Conservation (phyloP, 2,888 invertebrate genomes). For the Xestia c-nigrum region DNA sequence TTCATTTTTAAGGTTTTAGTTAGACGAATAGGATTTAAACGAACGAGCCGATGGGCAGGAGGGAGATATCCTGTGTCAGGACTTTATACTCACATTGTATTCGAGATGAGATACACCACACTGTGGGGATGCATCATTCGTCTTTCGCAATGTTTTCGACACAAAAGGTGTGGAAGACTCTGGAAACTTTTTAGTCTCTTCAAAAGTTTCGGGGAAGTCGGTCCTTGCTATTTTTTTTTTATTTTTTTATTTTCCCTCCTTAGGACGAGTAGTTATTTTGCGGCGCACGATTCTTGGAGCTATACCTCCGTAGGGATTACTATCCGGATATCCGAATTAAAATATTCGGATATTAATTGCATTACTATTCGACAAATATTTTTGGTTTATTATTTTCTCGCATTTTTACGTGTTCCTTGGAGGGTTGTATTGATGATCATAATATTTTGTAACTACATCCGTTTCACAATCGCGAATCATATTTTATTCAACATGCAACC, state of each 20-base stretch:
- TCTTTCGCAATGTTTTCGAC: neutral
- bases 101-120: neutral
- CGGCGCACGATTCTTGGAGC: neutral
- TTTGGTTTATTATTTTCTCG: no score
- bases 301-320: neutral
- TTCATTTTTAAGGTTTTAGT: neutral
- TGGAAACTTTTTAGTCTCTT: neutral
- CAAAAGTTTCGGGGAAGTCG: neutral
- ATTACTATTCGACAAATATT: no score
- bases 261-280: neutral
- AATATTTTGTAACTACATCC: no score
- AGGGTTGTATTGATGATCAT: no score
- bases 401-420: no score
- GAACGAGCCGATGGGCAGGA: neutral
- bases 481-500: no score
- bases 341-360: no score
- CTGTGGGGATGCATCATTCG: neutral
- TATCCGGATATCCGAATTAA: no score
- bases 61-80: neutral
- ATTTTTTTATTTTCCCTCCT: neutral
- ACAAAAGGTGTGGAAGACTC: neutral
- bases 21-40: neutral
- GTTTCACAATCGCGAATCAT: no score
- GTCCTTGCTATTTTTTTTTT: neutral
- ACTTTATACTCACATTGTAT: neutral